phyloP scores from a whole-genome alignment of 2,888 invertebrate genomes.

The Eustalomyia histrio region DNA sequence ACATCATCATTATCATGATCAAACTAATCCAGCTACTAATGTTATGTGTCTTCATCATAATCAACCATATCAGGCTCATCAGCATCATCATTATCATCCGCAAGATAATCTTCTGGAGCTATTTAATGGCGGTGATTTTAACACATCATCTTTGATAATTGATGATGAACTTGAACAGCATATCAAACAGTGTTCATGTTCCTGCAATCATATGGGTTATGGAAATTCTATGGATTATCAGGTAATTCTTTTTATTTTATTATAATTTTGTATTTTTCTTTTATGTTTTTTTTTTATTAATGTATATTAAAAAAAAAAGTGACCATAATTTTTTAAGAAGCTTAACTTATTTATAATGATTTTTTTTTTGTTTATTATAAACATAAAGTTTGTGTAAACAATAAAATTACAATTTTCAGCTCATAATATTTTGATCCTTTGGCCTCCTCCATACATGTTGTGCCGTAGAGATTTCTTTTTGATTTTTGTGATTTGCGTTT shows the following conservation, averaged over 20 bases:
- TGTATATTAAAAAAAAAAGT: too few species aligned
- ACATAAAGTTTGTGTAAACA: too few species aligned
- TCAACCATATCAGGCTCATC: slow-evolving; percentile 38
- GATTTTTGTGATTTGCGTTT: too few species aligned
- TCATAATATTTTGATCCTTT: too few species aligned
- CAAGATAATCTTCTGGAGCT: slow-evolving; percentile 21
- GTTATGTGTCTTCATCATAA: slow-evolving; percentile 56
- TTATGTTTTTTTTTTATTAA: too few species aligned
- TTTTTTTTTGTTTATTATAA: too few species aligned
- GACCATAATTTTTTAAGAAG: too few species aligned
- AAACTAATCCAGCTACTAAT: slow-evolving; percentile 8
- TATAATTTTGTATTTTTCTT: neutral
- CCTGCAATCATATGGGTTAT: slow-evolving; percentile 96
- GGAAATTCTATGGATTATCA: slow-evolving; percentile 95
- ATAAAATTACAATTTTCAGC: too few species aligned
- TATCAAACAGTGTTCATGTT: slow-evolving; percentile 93
- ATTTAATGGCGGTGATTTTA: slow-evolving; percentile 46
- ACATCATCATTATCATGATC: slow-evolving; percentile 15
- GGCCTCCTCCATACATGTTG: too few species aligned
- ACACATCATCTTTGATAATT: slow-evolving; percentile 75
- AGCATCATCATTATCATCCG: slow-evolving; percentile 21
- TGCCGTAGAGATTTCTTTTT: too few species aligned
- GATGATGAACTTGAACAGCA: slow-evolving; percentile 93
- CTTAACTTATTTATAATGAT: too few species aligned
- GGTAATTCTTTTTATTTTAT: slow-evolving; percentile 79